phyloP scores from a whole-genome alignment of 1,140 invertebrate species.

The Magallana ariakensis region DNA sequence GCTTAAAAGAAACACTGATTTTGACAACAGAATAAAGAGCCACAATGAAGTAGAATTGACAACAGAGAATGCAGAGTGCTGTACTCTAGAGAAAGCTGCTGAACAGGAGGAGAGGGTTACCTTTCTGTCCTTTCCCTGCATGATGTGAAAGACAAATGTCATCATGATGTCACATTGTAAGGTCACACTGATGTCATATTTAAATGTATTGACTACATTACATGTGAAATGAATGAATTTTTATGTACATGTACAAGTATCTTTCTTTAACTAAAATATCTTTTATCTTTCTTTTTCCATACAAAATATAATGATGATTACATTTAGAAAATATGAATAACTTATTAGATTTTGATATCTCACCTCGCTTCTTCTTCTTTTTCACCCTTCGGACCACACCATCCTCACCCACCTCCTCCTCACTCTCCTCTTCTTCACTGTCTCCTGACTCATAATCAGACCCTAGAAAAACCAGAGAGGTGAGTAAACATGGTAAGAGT shows the following conservation, averaged over 20 bases:
- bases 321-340: too few relatives aligned
- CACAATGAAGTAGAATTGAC: not conserved
- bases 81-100: not conserved
- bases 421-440: slow-evolving; percentile 64
- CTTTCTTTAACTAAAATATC: too few relatives aligned
- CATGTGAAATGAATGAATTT: too few relatives aligned
- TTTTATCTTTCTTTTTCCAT: too few relatives aligned
- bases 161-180: too few relatives aligned
- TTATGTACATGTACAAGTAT: too few relatives aligned
- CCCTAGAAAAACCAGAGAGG: slow-evolving; percentile 2
- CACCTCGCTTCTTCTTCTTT: slow-evolving; percentile 60
- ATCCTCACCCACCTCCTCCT: slow-evolving; percentile 74
- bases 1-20: too few relatives aligned
- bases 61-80: not conserved
- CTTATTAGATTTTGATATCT: not conserved
- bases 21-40: not conserved
- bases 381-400: slow-evolving; percentile 71
- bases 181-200: too few relatives aligned
- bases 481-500: too few relatives aligned
- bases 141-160: not conserved
- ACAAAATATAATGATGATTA: too few relatives aligned
- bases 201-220: too few relatives aligned
- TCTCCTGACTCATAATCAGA: slow-evolving; percentile 62
- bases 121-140: slow-evolving; percentile 7
- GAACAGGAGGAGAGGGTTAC: not conserved